Base-by-base conservation (phyloP, 2,113 vertebrate species). In the Tapirus terrestris region DNA sequence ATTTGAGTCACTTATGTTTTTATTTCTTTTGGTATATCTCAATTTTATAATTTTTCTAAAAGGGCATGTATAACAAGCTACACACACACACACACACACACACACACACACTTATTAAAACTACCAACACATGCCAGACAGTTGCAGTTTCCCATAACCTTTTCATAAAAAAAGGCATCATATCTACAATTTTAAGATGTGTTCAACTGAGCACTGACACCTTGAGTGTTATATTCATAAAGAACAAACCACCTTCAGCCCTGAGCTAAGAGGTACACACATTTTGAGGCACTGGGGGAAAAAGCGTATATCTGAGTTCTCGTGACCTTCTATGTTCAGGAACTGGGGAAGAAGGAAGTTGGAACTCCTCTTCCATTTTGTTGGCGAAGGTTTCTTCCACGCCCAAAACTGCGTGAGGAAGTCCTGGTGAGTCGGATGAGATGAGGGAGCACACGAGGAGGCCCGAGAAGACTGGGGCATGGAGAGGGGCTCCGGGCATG, bases 41-140 rank as follows among this genome's bases (percentile, higher is more conserved):
- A 73, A 84, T 93, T 86, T 91, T 87, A 76, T 70, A 61, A 65
- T 68, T 92, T 90, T 80, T 86, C 85, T 82, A 45, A 72, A 68
- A 94, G 18, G 70, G 31, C 8, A 29, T 36, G 29, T 5, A 88
- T 65, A 84, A 92, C 33, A 80, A 13, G 27, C 29, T 21, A 84
- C 14, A 39, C 21, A 73, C 39, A 73, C 39, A 70, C 11, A 36
- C 20, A 72, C 63, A 73, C 39, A 70, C 11, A 36, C 20, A 72
- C 63, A 65, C 60, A 85, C 72, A 67, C 27, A 79, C 5, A 86
- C 25, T 25, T 12, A 67, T 10, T 53, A 81, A 95, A 95, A 88
- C 51, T 68, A 73, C 8, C 33, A 9, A 3, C 3, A 65, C 43
- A 43, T 58, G n/a, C 10, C 67, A 85, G n/a, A 76, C 20, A 58